phyloP scores from a whole-genome alignment of 2,113 vertebrate genomes.

The Daphoenositta chrysoptera region DNA sequence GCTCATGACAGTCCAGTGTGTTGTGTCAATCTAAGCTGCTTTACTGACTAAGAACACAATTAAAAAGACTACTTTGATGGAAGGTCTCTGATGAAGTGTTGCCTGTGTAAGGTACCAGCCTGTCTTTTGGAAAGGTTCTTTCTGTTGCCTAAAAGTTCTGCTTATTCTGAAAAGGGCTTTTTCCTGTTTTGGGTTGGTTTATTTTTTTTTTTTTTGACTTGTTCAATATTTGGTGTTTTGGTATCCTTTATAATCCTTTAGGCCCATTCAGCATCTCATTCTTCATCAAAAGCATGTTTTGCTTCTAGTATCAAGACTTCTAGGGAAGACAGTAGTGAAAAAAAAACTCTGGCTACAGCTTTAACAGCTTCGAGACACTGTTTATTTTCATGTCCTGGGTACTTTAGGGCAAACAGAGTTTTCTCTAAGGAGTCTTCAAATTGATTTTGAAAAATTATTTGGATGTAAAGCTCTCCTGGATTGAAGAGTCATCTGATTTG shows the following conservation, averaged over 20 bases:
- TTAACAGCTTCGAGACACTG: neutral
- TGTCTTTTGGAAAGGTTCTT: neutral
- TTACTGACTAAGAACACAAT: neutral
- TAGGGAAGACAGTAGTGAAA: neutral
- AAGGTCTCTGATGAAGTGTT: neutral
- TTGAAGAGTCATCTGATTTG: neutral
- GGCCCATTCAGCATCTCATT: neutral
- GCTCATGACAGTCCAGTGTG: neutral
- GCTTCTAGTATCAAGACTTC: neutral
- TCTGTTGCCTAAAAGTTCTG: neutral
- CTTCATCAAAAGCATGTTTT: neutral
- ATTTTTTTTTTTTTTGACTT: neutral
- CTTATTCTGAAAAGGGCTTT: neutral
- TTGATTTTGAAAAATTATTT: conserved; percentile 1
- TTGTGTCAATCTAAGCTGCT: neutral
- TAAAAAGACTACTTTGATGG: neutral
- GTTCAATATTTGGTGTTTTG: neutral
- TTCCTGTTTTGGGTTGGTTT: too few relatives aligned
- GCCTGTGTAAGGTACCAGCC: neutral
- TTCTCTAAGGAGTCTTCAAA: neutral
- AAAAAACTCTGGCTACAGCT: neutral
- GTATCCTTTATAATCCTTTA: neutral
- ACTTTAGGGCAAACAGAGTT: neutral
- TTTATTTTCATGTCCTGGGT: neutral
- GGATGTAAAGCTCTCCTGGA: neutral